Base-by-base conservation (phyloP, 2,888 invertebrate genomes). In the Gisinianus flammeolus region DNA sequence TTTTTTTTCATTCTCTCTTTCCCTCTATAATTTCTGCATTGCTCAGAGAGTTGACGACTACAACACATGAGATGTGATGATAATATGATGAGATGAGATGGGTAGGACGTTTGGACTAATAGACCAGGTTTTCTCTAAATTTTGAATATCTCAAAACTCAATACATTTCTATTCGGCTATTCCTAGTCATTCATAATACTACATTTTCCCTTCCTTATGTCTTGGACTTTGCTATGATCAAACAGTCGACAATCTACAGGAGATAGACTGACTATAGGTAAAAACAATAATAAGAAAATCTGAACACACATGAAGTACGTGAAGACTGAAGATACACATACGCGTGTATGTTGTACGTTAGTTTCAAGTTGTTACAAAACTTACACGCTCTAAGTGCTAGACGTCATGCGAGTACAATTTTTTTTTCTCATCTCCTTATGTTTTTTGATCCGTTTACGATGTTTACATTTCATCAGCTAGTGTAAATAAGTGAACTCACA, bases 401-500 rank as follows among this genome's bases (percentile, higher is more conserved):
- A 58, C 58, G 58, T 58, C 58, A 58, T 58, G 58, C 24, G 22
- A 58, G 58, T 24, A 3, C 58, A 58, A 24, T 2, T 58, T 58
- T 6, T 58, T 58, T 58, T 58, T 24, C 58, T n/a, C n/a, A n/a
- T n/a, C 24, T 58, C 22, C 58, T 58, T 58, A 22, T 58, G 3
- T 58, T 58, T 58, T 58, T 58, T 58, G 58, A 58, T 58, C 58
- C 58, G 22, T 58, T 58, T 58, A 58, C 22, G 58, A 58, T 58
- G 24, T 58, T 58, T 58, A 58, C 58, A 58, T 58, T 58, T 58
- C 58, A 58, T 58, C 58, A 58, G 56, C 58, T 58, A 16, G 44
- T 44, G 19, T 44, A 44, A 44, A 44, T 44, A 44, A 44, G 6
- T 44, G 19, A 44, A 44, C 44, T 44, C 12, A 44, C 44, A 44